Evolutionary conservation across 1,140 invertebrate species (phyloP), one percentile per base, ranked within the genome.

Genomic region (Drosophila elegans): DNA sequence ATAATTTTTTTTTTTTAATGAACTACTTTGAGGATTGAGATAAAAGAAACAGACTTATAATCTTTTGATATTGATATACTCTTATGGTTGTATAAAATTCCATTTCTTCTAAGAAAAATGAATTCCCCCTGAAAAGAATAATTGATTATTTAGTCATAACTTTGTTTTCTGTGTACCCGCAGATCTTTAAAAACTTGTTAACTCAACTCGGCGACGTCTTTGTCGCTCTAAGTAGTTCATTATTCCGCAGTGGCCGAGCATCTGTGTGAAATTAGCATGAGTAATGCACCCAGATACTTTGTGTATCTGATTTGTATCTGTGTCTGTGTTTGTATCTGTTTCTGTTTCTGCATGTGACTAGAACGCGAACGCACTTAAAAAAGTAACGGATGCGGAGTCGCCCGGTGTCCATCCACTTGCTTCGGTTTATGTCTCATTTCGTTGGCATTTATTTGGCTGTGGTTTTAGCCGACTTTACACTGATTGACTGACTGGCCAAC

Each of bases 221-320:
- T 79, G 59, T 48, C 44, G 34, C 82, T 57, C 59, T 81, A 85
- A 86, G 78, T 85, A 81, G 85, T 90, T 85, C 85, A 90, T 90
- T 81, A 85, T 78, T 73, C 74, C 69, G 78, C 80, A 42, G 41
- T 39, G 34, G 45, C 45, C 42, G 54, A 56, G 45, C 63, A 59
- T 57, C 10, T 63, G 38, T 77, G 59, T 80, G 44, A 79, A 90
- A 90, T 90, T 90, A 90, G 82, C 86, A 90, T 90, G 86, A 90
- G 81, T 86, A 86, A 90, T 90, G 76, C 49, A 38, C 46, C 38
- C 57, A 74, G 77, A 84, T 86, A 71, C 66, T 78, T 57, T 42
- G 27, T 42, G 60, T 42, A 21, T 41, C 59, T 27, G 16, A 45
- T n/a, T 48, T 60, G 38, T 51, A 21, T 36, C 32, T 25, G 56